These are phyloP conservation scores for Drosophila pachea DNA, from an alignment of 1,140 invertebrate species.

Conservation along the genomic window DNA sequence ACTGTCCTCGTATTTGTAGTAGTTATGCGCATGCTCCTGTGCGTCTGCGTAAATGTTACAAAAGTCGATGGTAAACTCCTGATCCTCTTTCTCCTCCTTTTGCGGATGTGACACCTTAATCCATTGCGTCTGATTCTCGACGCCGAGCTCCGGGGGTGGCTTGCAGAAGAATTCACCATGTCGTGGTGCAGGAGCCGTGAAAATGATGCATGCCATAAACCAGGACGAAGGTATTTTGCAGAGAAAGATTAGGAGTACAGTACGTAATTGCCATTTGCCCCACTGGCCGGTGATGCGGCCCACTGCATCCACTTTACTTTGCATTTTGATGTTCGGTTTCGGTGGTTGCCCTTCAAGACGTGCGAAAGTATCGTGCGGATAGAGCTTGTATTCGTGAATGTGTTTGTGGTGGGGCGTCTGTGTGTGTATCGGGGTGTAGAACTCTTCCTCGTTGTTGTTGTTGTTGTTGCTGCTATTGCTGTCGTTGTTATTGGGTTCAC, in stretches of 20 bases:
- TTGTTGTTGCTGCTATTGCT: no score
- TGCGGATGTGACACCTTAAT: conserved; percentile 78
- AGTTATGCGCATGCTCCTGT: conserved; percentile 73
- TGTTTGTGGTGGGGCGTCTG: conserved; percentile 35
- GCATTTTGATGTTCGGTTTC: conserved; percentile 60
- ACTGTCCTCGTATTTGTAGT: conserved; percentile 65
- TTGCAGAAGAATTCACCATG: conserved; percentile 78
- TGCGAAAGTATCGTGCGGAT: conserved; percentile 73
- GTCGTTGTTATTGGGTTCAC: conserved; percentile 46
- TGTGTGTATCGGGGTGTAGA: conserved; percentile 41
- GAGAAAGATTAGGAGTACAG: conserved; percentile 76
- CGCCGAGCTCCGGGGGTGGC: conserved; percentile 57
- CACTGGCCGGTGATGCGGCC: conserved; percentile 76
- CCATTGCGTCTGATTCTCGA: conserved; percentile 72
- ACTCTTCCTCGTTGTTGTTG: conserved; percentile 43
- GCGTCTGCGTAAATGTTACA: conserved; percentile 77
- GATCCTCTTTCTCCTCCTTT: conserved; percentile 71
- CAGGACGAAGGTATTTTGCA: conserved; percentile 79
- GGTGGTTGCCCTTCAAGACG: conserved; percentile 58
- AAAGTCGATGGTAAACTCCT: conserved; percentile 76
- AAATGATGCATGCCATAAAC: conserved; percentile 80
- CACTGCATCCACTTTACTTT: conserved; percentile 77
- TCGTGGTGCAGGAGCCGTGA: conserved; percentile 73
- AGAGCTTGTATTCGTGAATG: conserved; percentile 50
- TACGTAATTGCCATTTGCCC: conserved; percentile 79